Evolutionary conservation across 2,888 invertebrate species (phyloP).

Genomic region (Miltochrista miniata): DNA sequence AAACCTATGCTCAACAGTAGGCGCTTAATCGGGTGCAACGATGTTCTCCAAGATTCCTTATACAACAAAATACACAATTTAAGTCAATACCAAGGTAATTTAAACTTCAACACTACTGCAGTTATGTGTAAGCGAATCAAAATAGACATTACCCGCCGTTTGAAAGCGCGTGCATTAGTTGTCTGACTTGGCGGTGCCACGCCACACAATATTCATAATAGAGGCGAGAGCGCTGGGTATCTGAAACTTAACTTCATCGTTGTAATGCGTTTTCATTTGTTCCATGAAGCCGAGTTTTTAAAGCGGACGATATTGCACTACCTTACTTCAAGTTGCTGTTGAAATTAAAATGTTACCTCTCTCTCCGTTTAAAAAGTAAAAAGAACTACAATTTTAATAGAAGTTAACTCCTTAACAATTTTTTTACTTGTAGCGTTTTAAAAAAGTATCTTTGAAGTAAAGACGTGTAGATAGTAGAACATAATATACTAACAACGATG

Average conservation of each 20-base stretch:
- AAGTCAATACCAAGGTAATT: constrained; percentile 13
- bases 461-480: too few species aligned
- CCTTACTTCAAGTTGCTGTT: too few species aligned
- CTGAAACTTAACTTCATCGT: constrained; percentile 54
- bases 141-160: constrained; percentile 45
- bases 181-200: constrained; percentile 41
- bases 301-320: too few species aligned
- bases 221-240: constrained; percentile 39
- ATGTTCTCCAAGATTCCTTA: neutral
- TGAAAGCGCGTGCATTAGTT: constrained; percentile 52
- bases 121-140: constrained; percentile 39
- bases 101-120: constrained; percentile 24
- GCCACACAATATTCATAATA: constrained; percentile 48
- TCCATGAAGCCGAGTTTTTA: constrained; percentile 12
- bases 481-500: too few species aligned
- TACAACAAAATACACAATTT: neutral
- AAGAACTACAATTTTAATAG: too few species aligned
- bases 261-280: constrained; percentile 52
- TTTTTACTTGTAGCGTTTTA: too few species aligned
- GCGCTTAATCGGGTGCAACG: too few species aligned
- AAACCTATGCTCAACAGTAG: too few species aligned
- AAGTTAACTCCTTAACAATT: too few species aligned
- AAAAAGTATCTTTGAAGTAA: too few species aligned
- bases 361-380: too few species aligned
- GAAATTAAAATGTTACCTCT: too few species aligned